Base-by-base conservation (phyloP, 64 coral and sea anemone genomes). In the Astreopora myriophthalma region DNA sequence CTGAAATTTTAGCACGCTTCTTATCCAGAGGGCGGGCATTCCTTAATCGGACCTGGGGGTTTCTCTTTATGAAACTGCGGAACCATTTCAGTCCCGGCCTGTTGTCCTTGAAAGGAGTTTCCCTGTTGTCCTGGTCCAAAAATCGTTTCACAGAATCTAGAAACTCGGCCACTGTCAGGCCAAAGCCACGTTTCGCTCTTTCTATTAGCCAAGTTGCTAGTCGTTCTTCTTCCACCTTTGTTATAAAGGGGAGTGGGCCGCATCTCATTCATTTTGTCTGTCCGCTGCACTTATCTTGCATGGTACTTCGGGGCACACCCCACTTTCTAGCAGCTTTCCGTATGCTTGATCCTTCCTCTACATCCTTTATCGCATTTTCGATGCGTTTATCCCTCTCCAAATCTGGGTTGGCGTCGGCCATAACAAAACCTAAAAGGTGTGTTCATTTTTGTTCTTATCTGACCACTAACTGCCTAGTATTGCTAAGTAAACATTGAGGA, bases 1-100 rank as follows among this genome's bases (percentile, higher is more conserved):
- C 20, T 34, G 79, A 52, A 34, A 84, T 61, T 51, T 46, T 55
- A 22, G 77, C 77, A n/a, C 77, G 39, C 48, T 84, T 84, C 29
- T 84, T 84, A 9, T 64, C 79, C 10, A 84, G 48, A 23, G 79
- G 79, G 20, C 79, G 79, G 33, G 49, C 48, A 34, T 32, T 84
- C 29, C 79, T 39, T 34, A 84, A 63, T 8, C 29, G n/a, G 30
- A 84, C 46, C 27, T 84, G n/a, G 9, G 57, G 24, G 17, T 84
- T 84, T n/a, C 79, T 48, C 29, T 34, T 60, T 22, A 86, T 10
- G 67, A 86, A 71, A 46, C 64, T 48, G 38, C 84, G 16, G 58
- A 28, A 86, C 84, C 84, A 86, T 24, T 66, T 86, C 22, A 9
- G 8, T 17, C 37, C 84, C 9, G 64, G 84, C n/a, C 33, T 67